These are phyloP conservation scores for Grantiella picta DNA, from an alignment of 2,113 vertebrate species.

Conservation along the genomic window DNA sequence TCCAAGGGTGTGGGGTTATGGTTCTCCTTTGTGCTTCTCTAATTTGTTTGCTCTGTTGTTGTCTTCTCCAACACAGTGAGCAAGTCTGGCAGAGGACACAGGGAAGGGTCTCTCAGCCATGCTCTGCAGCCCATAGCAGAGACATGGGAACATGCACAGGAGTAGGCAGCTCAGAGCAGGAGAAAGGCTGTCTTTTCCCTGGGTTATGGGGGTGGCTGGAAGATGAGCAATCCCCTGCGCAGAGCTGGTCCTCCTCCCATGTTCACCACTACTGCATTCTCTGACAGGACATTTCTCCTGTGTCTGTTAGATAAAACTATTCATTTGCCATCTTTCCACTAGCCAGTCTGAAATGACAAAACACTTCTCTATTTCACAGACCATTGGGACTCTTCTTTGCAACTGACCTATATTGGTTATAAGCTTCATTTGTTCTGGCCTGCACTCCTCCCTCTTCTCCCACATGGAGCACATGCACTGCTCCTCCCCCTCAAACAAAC, in stretches of 20 bases:
- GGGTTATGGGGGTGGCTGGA: background rate
- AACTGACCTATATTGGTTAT: constrained; percentile 70
- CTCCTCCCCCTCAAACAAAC: constrained; percentile 67
- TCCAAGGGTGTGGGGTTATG: background rate
- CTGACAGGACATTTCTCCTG: background rate
- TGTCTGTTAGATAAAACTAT: background rate
- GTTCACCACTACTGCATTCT: background rate
- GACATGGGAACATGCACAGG: background rate
- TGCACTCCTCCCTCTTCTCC: constrained; percentile 47
- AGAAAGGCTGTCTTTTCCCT: background rate
- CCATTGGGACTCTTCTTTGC: constrained; percentile 42
- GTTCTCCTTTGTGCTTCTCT: background rate
- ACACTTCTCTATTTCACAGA: constrained; percentile 13
- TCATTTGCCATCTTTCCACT: background rate
- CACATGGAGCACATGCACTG: constrained; percentile 16
- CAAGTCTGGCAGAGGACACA: background rate
- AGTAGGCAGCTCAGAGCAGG: background rate
- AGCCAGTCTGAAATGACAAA: constrained; percentile 15
- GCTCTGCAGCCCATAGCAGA: background rate
- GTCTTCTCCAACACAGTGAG: background rate
- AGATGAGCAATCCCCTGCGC: background rate
- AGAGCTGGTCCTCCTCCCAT: background rate
- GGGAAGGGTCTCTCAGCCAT: background rate
- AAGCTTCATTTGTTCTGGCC: constrained; percentile 60
- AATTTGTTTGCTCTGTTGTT: background rate